Percentiles rank a stretch among this genome's conserved stretches.
phyloP scores from a whole-genome alignment of 2,888 invertebrate species.

The Ctena decussata region DNA sequence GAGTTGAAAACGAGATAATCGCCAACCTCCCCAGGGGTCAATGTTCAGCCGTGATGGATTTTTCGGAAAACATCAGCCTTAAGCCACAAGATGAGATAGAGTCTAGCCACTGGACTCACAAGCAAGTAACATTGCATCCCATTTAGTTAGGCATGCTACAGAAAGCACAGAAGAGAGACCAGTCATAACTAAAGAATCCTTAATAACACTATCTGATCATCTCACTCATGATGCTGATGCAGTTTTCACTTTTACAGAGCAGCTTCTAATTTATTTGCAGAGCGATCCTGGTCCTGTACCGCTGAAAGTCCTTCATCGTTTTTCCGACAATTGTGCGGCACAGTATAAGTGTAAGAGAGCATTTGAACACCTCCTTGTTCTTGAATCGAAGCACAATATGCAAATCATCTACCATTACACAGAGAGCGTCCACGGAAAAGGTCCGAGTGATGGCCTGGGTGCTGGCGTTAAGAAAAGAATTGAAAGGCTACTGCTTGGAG shows the following conservation, averaged over 20 bases:
- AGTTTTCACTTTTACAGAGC: constrained; percentile 33
- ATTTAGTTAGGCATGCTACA: constrained; percentile 20
- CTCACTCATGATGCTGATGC: constrained; percentile 31
- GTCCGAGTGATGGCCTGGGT: constrained; percentile 41
- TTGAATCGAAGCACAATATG: constrained; percentile 29
- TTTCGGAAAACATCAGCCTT: constrained; percentile 39
- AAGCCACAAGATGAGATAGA: constrained; percentile 58
- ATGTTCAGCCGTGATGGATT: constrained; percentile 39
- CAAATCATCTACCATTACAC: constrained; percentile 46
- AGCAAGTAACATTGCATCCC: constrained; percentile 51
- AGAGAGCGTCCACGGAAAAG: constrained; percentile 41
- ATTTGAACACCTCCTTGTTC: constrained; percentile 24
- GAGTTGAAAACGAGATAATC: no score
- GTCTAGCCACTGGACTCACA: constrained; percentile 40
- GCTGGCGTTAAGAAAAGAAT: constrained; percentile 36
- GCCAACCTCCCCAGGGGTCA: constrained; percentile 33
- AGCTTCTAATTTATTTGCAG: constrained; percentile 29
- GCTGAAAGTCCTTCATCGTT: constrained; percentile 38
- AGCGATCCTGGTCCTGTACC: constrained; percentile 31
- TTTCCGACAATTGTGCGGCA: constrained; percentile 49
- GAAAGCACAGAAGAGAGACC: constrained; percentile 34
- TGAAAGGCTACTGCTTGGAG: constrained; percentile 20
- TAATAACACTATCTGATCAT: constrained; percentile 37
- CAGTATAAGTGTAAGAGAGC: constrained; percentile 47
- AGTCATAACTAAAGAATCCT: constrained; percentile 36